phyloP scores from a whole-genome alignment of 2,888 invertebrate species.

The Diaprepes abbreviatus region DNA sequence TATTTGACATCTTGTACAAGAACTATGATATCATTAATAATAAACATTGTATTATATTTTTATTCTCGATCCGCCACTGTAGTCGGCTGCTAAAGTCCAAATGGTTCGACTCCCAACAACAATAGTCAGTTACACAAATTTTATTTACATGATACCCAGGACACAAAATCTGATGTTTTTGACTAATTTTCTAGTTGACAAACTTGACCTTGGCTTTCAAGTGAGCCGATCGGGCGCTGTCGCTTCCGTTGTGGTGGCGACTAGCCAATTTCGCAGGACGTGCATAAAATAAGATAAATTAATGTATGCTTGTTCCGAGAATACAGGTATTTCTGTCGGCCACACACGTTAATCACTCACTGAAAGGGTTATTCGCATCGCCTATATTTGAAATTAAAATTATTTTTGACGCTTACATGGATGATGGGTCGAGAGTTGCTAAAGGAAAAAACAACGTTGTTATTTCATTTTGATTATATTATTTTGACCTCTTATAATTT shows the following conservation, averaged over 20 bases:
- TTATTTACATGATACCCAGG: constrained; percentile 25
- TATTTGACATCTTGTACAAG: too few relatives aligned
- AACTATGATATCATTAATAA: too few relatives aligned
- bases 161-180: constrained; percentile 18
- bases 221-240: constrained; percentile 43
- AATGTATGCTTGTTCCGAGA: constrained; percentile 40
- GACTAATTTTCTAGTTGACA: constrained; percentile 46
- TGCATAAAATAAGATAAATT: constrained; percentile 47
- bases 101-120: constrained; percentile 3
- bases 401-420: constrained; percentile 3
- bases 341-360: constrained; percentile 38
- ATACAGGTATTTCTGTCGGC: constrained; percentile 43
- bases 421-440: too few relatives aligned
- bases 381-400: constrained; percentile 6
- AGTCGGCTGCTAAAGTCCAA: neutral
- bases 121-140: neutral
- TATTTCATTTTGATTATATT: too few relatives aligned
- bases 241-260: constrained; percentile 49
- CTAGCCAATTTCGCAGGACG: constrained; percentile 46
- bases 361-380: constrained; percentile 27
- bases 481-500: too few relatives aligned
- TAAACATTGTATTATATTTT: too few relatives aligned
- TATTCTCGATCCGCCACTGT: too few relatives aligned
- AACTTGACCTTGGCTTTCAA: constrained; percentile 53
- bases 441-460: too few relatives aligned